Base-by-base conservation (phyloP, 2,797 vertebrate genomes). In the Sternarchorhynchus goeldii region DNA sequence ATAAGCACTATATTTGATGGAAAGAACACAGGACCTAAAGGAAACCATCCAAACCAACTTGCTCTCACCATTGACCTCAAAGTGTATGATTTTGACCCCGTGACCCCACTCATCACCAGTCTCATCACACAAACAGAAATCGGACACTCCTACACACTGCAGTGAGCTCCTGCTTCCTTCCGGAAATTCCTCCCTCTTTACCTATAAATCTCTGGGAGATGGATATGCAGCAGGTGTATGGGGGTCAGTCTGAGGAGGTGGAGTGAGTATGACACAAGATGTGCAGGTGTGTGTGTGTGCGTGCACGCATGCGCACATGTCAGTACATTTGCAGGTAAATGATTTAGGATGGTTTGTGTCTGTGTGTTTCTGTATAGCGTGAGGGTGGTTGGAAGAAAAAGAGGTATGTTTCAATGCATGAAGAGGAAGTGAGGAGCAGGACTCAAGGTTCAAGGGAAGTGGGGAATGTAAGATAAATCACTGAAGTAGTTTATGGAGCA, bases 151-250 rank as follows among this genome's bases (percentile, higher is more conserved):
- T 39, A 14, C 34, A 70, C 36, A 25, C 55, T 29, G 29, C 41
- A 31, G 41, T 5, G 25, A 72, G 65, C 62, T 78, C 81, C 64
- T 31, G 45, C 67, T 71, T 75, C 58, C 16, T 79, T 80, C 60
- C 66, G 57, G 77, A 25, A 72, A 45, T 20, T 78, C 69, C 66
- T 69, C 65, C 65, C 62, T 64, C 14, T 20, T 32, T 71, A 64
- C 39, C 76, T 58, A 74, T 81, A 82, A 82, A 82, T 79, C 78
- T 79, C 36, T 50, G 72, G 59, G 34, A 82, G 62, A 81, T 17
- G 57, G 79, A 77, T 32, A 55, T 1, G 2, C 69, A 84, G 82
- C 82, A 85, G 82, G 84, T 85, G 82, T 25, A 25, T 25, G 25
- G 25, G 25, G 25, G 25, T 25, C 57, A 62, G 62, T 36, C n/a